These are phyloP conservation scores for Herpailurus yagouaroundi DNA, from an alignment of 2,113 vertebrate genomes.

Conservation along the genomic window DNA sequence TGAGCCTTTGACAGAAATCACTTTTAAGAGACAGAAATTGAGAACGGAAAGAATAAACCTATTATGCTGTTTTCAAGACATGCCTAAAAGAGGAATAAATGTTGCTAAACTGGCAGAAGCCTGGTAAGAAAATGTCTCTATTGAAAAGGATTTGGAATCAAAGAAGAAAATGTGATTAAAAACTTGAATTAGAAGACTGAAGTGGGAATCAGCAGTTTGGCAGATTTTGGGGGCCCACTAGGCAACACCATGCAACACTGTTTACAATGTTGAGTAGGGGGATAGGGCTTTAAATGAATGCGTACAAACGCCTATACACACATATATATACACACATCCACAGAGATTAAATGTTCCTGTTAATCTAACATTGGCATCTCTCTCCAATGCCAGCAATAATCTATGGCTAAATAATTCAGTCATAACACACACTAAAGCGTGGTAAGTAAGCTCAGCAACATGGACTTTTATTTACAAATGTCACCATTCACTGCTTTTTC, in stretches of 20 bases:
- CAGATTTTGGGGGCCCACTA: neutral
- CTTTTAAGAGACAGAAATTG: slow-evolving; percentile 60
- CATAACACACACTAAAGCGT: neutral
- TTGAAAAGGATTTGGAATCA: neutral
- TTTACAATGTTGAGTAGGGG: neutral
- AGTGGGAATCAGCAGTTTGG: neutral
- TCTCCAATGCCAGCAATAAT: neutral
- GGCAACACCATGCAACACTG: neutral
- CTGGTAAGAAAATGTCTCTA: neutral
- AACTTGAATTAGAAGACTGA: neutral
- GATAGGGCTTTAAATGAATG: neutral
- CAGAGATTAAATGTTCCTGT: neutral
- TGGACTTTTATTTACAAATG: neutral
- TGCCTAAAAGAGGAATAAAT: slow-evolving; percentile 22
- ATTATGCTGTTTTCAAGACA: slow-evolving; percentile 55
- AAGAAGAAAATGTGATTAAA: slow-evolving; percentile 55
- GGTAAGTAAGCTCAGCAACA: neutral
- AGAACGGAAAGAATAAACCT: slow-evolving; percentile 59
- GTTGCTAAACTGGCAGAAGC: slow-evolving; percentile 29
- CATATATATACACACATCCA: neutral
- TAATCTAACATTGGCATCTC: neutral
- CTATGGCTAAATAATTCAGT: neutral
- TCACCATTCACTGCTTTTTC: neutral
- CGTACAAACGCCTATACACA: neutral
- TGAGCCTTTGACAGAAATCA: slow-evolving; percentile 45